Evolutionary conservation across 2,888 invertebrate species (phyloP), one percentile per base, ranked within the genome.

Genomic region (Amiota communis): DNA sequence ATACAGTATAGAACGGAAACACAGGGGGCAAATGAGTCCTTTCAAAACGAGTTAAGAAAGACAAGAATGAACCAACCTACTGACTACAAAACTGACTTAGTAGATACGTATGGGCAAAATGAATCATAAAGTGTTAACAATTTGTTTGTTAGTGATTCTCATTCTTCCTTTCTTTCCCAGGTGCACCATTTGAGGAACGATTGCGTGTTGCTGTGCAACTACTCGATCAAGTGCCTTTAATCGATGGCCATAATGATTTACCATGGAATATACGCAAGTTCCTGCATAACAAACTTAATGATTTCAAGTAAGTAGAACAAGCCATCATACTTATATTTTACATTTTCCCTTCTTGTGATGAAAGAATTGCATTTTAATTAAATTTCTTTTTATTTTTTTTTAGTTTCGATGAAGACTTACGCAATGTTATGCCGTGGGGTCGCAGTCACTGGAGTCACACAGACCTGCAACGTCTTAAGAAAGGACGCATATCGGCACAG

Each of bases 191-290:
- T 79, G 94, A 94, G 86, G 95, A 95, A 89, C 91, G 95, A 67
- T 91, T 95, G 77, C 93, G 94, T 81, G 93, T 94, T 74, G 95
- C 94, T 12, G 93, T 93, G 75, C 92, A 94, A 79, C 91, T 95
- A 47, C 91, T 95, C 76, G 93, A 94, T 87, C 94, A 95, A 91
- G 94, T 94, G 81, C 95, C 95, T 80, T 93, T 95, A 81, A 92
- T 95, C 82, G 95, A 95, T 90, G 96, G 96, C 80, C 96, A 97
- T 92, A 97, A 97, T 91, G 97, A 97, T 90, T 91, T 96, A 79
- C 96, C 96, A 13, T 96, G 96, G 96, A 96, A 96, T 90, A 95
- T 97, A 89, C 92, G 96, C 80, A 96, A 96, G 91, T 96, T 96
- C 91, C 92, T 96, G 88, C 96, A 96, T 90, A 96, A 96, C 90